Base-by-base conservation (phyloP, 2,797 vertebrate species). In the Borostomias antarcticus region DNA sequence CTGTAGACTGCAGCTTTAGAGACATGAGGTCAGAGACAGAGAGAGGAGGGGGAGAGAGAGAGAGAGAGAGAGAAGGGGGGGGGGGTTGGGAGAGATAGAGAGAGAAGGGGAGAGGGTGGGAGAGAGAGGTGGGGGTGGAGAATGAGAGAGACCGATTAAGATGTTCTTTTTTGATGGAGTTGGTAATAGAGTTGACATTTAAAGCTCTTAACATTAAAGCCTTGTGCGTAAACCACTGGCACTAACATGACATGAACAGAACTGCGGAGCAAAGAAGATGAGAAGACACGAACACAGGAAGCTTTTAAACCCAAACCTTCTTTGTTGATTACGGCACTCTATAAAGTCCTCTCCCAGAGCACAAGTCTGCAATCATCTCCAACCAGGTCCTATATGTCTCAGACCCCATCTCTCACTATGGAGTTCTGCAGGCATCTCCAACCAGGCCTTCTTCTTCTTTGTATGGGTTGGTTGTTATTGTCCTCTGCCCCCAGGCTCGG, bases 11-110 rank as follows among this genome's bases (percentile, higher is more conserved):
- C 11, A 2, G 19, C n/a, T 83, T 85, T 9, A 82, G 76, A 37
- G 69, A 84, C 48, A 79, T 72, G 79, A 85, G 82, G 71, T 83
- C 85, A 83, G 54, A 88, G 76, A 76, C 47, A 80, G 67, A 73
- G 76, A 82, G 80, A 80, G 62, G 17, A 17, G 17, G 29, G 2
- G 4, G n/a, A 57, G 29, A 35, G 54, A 57, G 5, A 23, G 15
- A 57, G 6, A 33, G n/a, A 21, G 5, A 21, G 54, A 35, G 30
- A 21, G 1, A 57, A 29, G 33, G 21, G 9, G 21, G 26, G 50
- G 19, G 19, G 33, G 30, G 19, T 21, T 26, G 13, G 32, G 21
- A 17, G 3, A 33, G 25, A 45, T 4, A 13, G 25, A 32, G 15
- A 45, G 40, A 19, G 8, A 61, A 4, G 8, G 15, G 19, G 33